phyloP scores from a whole-genome alignment of 2,113 vertebrate species.

The Catharus minimus region DNA sequence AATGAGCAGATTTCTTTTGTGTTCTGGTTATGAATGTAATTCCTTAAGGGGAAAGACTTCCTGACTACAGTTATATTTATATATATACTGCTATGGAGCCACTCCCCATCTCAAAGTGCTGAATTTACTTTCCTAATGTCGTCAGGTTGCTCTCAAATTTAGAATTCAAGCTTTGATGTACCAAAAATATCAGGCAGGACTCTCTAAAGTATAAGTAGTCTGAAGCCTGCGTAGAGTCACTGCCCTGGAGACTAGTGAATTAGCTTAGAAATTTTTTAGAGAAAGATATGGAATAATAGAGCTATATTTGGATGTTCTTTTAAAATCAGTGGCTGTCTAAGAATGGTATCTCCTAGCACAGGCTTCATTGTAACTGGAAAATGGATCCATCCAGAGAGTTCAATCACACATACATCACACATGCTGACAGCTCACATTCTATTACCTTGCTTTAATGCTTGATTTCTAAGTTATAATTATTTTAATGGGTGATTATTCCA shows the following conservation, averaged over 20 bases:
- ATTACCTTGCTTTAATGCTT: neutral
- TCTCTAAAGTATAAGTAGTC: neutral
- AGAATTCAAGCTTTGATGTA: neutral
- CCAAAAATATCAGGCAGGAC: neutral
- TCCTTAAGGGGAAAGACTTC: neutral
- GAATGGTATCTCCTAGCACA: neutral
- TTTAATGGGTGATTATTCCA: neutral
- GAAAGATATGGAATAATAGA: neutral
- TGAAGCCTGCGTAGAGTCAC: neutral
- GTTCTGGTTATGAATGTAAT: neutral
- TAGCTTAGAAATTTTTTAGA: neutral
- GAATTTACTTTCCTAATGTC: slow-evolving; percentile 10
- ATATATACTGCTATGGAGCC: neutral
- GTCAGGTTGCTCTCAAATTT: slow-evolving; percentile 22
- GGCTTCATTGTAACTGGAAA: neutral
- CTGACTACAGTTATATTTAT: neutral
- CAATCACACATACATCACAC: neutral
- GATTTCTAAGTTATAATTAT: slow-evolving; percentile 34
- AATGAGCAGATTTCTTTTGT: neutral
- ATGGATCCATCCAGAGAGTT: neutral
- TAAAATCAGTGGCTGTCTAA: neutral
- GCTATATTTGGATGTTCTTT: slow-evolving; percentile 30
- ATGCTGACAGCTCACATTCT: neutral
- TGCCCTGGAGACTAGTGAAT: neutral
- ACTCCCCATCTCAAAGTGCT: neutral